These are phyloP conservation scores for Monochamus saltuarius DNA, from an alignment of 1,140 invertebrate species.

Conservation along the genomic window DNA sequence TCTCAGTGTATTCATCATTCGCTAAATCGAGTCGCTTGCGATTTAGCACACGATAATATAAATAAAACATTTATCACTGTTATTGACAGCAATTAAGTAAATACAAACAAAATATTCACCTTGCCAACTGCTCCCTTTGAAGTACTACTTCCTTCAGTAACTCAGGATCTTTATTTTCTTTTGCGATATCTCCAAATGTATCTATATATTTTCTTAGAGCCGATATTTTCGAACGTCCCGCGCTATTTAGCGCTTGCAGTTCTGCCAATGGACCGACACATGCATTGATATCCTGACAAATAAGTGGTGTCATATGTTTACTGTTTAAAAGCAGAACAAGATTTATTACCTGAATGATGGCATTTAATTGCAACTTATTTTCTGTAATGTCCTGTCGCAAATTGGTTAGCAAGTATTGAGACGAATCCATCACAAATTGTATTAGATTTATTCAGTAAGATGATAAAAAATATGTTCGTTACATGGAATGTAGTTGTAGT, in stretches of 20 bases:
- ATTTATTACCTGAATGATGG: constrained; percentile 70
- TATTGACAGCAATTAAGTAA: background rate
- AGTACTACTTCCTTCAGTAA: constrained; percentile 65
- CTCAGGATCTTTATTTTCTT: constrained; percentile 63
- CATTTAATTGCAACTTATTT: constrained; percentile 71
- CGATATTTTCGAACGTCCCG: constrained; percentile 67
- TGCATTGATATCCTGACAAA: constrained; percentile 63
- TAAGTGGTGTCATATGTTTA: background rate
- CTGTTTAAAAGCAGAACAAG: background rate
- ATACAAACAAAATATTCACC: constrained; percentile 45
- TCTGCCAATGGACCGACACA: constrained; percentile 67
- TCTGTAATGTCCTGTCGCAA: constrained; percentile 66
- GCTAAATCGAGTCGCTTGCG: no score
- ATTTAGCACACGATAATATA: no score
- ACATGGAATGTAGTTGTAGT: no score
- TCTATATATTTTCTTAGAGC: constrained; percentile 68
- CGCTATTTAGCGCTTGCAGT: constrained; percentile 71
- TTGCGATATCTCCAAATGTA: constrained; percentile 64
- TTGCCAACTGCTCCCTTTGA: constrained; percentile 67
- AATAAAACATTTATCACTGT: no score
- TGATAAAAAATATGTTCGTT: background rate
- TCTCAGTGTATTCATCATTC: no score
- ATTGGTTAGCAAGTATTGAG: constrained; percentile 40
- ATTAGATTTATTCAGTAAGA: background rate
- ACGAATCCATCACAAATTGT: constrained; percentile 40